Base-by-base conservation (phyloP, 37 sponge, comb jelly and placozoan genomes). In the Haliclona indistincta region DNA sequence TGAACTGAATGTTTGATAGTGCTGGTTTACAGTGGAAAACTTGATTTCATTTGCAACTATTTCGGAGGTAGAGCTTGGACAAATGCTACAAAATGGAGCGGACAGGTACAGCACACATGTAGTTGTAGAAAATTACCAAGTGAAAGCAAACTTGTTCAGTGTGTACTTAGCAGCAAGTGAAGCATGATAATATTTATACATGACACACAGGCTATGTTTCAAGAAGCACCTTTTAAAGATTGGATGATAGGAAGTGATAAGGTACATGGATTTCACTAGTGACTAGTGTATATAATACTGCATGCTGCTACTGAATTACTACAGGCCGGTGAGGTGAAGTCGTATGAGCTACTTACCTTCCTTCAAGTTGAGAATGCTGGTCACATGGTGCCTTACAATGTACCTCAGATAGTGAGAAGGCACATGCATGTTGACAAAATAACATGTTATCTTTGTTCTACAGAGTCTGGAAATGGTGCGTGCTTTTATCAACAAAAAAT, bases 321-420 rank as follows among this genome's bases (percentile, higher is more conserved):
- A 35, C 39, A 81, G 65, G 88, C 75, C 11, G 92, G 88, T 5
- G 33, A 76, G 52, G 79, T 70, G 19, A 81, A 78, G 79, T 49
- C 49, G 28, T 78, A 56, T 43, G 76, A 54, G 52, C 79, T 78
- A 15, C 55, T 91, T 37, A 87, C 92, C 34, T 91, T 87, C 55
- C 29, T 87, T 20, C 76, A 45, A 20, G 84, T 91, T 38, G 88
- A 91, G 39, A 56, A 36, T 39, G 92, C 92, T 66, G 92, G 92
- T 26, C 92, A 91, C 68, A 81, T 86, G 88, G 92, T 87, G 8
- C 92, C 92, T 73, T 81, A 82, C 87, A 79, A 94, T 80, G 91
- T 89, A 49, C 90, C 90, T 17, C 17, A 63, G 43, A 68, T 56
- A 20, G 63, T 72, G 11, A 62, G 74, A 20, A 61, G n/a, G n/a